Conservation (phyloP, 2,888 invertebrate genomes). For the Ophonus ardosiacus region DNA sequence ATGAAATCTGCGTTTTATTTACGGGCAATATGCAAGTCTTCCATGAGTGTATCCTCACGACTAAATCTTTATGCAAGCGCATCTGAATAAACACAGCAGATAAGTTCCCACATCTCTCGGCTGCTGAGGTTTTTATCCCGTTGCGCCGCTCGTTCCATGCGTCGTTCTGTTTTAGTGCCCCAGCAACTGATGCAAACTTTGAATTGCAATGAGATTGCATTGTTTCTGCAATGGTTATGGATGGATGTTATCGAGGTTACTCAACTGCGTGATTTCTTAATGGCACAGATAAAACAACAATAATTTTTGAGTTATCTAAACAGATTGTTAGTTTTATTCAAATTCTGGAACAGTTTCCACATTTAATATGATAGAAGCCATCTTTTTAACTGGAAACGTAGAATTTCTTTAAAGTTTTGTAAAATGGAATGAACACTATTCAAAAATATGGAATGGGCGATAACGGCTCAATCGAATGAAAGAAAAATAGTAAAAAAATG, state of each 20-base stretch:
- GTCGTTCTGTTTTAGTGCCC: constrained; percentile 38
- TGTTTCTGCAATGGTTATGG: constrained; percentile 17
- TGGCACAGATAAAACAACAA: constrained; percentile 1
- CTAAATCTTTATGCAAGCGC: constrained; percentile 46
- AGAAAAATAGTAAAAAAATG: too few species aligned
- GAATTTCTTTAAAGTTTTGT: not conserved
- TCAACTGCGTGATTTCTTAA: constrained; percentile 37
- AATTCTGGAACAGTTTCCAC: not conserved
- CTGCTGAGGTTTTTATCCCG: not conserved
- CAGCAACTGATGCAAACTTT: constrained; percentile 44
- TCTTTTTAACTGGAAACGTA: not conserved
- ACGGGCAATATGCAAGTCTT: constrained; percentile 2
- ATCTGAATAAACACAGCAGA: constrained; percentile 43
- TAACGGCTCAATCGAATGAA: too few species aligned
- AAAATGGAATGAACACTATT: too few species aligned
- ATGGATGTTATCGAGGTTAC: constrained; percentile 18
- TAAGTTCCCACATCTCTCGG: constrained; percentile 14
- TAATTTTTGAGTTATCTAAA: constrained; percentile 13
- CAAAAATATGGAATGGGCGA: too few species aligned
- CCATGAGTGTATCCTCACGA: not conserved
- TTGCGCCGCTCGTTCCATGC: constrained; percentile 8
- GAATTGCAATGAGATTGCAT: constrained; percentile 52
- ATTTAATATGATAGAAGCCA: not conserved
- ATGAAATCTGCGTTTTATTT: constrained; percentile 12
- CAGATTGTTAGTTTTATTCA: not conserved